Evolutionary conservation across 1,140 invertebrate species (phyloP), one percentile per base, ranked within the genome.

Genomic region (Penaeus indicus): DNA sequence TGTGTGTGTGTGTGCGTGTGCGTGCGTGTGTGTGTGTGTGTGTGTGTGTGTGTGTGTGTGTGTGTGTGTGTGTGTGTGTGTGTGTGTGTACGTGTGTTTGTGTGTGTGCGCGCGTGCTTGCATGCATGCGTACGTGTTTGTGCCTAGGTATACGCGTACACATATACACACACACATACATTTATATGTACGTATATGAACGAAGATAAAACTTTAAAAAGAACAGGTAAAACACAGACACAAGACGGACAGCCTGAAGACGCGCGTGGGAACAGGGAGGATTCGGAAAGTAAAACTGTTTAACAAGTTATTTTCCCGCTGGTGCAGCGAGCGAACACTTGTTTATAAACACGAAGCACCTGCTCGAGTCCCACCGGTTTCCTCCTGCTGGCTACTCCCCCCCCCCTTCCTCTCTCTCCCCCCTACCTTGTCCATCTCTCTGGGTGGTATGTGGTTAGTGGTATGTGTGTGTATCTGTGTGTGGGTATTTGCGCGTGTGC

Each of bases 1-100:
- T 42, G 38, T 75, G n/a, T 75, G n/a, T 75, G n/a, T 75, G 42
- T 75, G 42, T 32, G 27, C 32, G n/a, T 75, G n/a, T 75, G n/a
- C 16, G 16, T 54, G 54, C 16, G 10, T 54, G 16, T 54, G 10
- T 54, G 16, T 54, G 11, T 54, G 16, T 54, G 16, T 54, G 54
- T 54, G 16, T 54, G 16, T 54, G 16, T 54, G 16, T 54, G 16
- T 54, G 16, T 54, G n/a, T 75, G n/a, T 75, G n/a, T 75, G n/a
- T 75, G n/a, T 75, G n/a, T 75, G n/a, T 75, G n/a, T 75, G n/a
- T 75, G n/a, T 75, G n/a, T 75, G n/a, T 75, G n/a, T 75, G n/a
- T 75, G 11, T 75, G n/a, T 38, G n/a, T 75, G n/a, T 32, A 10
- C 32, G 38, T 32, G n/a, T 75, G 38, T 32, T 4, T 75, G 19